Percentiles rank a stretch among this genome's conserved stretches.
These are phyloP conservation scores for Acholoe squamosa DNA, from an alignment of 2,888 invertebrate genomes.

Conservation along the genomic window DNA sequence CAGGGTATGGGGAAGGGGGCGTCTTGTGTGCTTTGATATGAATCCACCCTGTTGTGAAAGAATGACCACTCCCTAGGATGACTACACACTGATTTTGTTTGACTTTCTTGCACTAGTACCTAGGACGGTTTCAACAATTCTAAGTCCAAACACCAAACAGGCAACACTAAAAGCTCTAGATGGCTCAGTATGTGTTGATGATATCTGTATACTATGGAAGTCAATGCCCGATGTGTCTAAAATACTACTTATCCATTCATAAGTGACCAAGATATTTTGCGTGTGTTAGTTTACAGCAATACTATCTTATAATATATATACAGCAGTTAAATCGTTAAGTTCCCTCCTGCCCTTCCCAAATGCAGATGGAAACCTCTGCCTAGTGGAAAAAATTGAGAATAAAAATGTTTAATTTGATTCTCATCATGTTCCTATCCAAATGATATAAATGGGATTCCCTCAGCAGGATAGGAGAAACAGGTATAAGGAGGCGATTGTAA, in stretches of 20 bases:
- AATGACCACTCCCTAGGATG: no score
- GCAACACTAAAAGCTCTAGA: conserved; percentile 21
- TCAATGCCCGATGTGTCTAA: not conserved
- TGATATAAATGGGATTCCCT: not conserved
- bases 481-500: not conserved
- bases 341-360: not conserved
- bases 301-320: no score
- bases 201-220: not conserved
- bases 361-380: not conserved
- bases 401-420: not conserved
- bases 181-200: not conserved
- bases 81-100: not conserved
- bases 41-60: no score
- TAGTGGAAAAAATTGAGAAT: not conserved
- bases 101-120: not conserved
- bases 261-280: not conserved
- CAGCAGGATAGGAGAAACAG: not conserved
- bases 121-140: not conserved
- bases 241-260: not conserved
- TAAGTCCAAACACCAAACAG: not conserved
- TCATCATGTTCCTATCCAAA: not conserved
- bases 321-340: not conserved
- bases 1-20: no score
- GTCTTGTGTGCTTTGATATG: no score
- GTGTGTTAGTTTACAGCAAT: not conserved